phyloP scores from a whole-genome alignment of 2,113 vertebrate genomes.

The Varanus komodoensis region DNA sequence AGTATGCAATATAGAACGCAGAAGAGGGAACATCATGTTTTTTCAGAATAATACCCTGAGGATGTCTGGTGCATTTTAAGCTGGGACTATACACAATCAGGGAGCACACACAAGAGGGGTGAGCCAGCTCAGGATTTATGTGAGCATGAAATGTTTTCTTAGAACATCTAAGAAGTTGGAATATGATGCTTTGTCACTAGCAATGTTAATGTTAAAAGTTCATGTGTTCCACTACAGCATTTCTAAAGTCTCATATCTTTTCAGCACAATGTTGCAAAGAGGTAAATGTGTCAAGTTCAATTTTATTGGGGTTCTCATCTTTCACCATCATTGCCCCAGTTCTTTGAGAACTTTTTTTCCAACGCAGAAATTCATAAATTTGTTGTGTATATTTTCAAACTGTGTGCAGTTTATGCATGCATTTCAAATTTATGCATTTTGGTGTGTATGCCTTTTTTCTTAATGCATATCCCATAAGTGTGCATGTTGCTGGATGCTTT shows the following conservation, averaged over 20 bases:
- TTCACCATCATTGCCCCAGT: too few relatives aligned
- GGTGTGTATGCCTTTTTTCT: too few relatives aligned
- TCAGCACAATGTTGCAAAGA: background rate
- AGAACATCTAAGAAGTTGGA: background rate
- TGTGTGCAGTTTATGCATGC: too few relatives aligned
- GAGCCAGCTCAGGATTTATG: background rate
- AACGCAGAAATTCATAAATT: too few relatives aligned
- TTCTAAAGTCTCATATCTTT: background rate
- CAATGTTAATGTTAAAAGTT: conserved; percentile 1
- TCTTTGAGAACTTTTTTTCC: too few relatives aligned
- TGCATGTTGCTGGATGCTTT: too few relatives aligned
- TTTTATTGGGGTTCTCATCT: too few relatives aligned
- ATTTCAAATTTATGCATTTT: too few relatives aligned
- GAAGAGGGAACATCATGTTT: conserved; percentile 17
- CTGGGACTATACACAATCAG: conserved; percentile 25
- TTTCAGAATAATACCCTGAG: conserved; percentile 16
- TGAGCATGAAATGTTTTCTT: conserved; percentile 25
- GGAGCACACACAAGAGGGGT: background rate
- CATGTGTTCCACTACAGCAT: background rate
- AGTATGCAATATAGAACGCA: conserved; percentile 36
- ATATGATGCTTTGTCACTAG: background rate
- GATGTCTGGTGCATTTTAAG: conserved; percentile 1
- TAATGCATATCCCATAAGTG: too few relatives aligned
- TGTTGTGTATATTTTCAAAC: too few relatives aligned
- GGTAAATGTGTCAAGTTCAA: too few relatives aligned